Base-by-base conservation (phyloP, 2,113 vertebrate genomes). In the Butorides virescens region DNA sequence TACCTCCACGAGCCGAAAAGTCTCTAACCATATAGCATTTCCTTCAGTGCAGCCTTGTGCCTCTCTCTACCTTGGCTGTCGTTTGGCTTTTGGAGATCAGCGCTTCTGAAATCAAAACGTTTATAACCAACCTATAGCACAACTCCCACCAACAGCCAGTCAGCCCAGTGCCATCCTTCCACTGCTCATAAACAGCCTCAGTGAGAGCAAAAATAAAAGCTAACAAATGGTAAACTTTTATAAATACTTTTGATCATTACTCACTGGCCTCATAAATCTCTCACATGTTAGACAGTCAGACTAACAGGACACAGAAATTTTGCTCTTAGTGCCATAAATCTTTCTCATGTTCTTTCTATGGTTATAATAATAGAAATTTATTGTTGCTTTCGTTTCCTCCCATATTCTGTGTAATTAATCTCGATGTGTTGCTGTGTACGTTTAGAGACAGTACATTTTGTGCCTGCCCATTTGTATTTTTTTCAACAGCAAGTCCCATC, bases 281-380 rank as follows among this genome's bases (percentile, higher is more conserved):
- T 96, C 42, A 66, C 75, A 71, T 27, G 68, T 93, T 90, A 95
- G 92, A 94, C 92, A 94, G 86, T 87, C 65, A 56, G 84, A 87
- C 88, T 91, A 96, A 96, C 88, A 95, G 90, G 88, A 94, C 87
- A 73, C 73, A 91, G 89, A 90, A 96, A 93, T 96, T 94, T 92
- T 94, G 42, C 88, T 91, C 79, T 88, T 91, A 58, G 47, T 21
- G 26, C 65, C 66, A 96, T 96, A 92, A 94, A 96, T 96, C 92
- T 95, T 79, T 92, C 91, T 90, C 61, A 9, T 67, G 52, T 91
- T 96, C 71, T 93, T 94, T 92, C 91, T 86, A 67, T 58, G 70
- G 81, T 86, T 90, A 78, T 90, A 93, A 94, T 91, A 95, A 87
- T 55, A 90, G 32, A 93, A 96, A 97, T 93, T 96, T 97, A 97